phyloP scores from a whole-genome alignment of 2,797 vertebrate species.

The Leuciscus waleckii region DNA sequence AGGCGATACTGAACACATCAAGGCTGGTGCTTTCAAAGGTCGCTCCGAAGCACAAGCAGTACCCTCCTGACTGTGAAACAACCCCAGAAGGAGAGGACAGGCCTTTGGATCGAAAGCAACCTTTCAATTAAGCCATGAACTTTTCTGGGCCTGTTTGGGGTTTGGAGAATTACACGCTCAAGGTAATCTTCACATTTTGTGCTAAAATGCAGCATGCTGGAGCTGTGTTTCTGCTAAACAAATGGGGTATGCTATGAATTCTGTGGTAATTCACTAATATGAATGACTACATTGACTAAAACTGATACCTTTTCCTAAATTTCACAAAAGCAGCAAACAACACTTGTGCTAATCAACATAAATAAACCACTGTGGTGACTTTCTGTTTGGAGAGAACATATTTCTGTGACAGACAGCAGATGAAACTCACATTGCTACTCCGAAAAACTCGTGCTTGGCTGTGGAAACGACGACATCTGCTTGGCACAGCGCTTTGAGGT shows the following conservation, averaged over 20 bases:
- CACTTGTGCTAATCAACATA: neutral
- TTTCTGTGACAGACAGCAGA: slow-evolving; percentile 58
- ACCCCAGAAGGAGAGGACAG: slow-evolving; percentile 1
- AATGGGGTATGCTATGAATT: neutral
- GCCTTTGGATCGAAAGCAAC: slow-evolving; percentile 30
- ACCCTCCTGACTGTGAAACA: slow-evolving; percentile 18
- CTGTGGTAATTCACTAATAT: neutral
- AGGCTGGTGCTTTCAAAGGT: slow-evolving; percentile 49
- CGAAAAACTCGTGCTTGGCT: slow-evolving; percentile 96
- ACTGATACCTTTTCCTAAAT: neutral
- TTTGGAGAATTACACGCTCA: slow-evolving; percentile 5
- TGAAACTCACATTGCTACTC: slow-evolving; percentile 94
- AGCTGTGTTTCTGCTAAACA: slow-evolving; percentile 4
- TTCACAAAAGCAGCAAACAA: slow-evolving; percentile 3
- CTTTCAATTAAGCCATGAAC: slow-evolving; percentile 26
- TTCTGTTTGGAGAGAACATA: slow-evolving; percentile 40
- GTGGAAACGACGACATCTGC: slow-evolving; percentile 97
- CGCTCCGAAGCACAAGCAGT: neutral
- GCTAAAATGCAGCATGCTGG: neutral
- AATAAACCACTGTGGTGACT: slow-evolving; percentile 25
- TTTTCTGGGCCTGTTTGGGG: neutral
- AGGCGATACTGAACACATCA: slow-evolving; percentile 43
- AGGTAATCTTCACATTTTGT: neutral
- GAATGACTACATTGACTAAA: neutral
- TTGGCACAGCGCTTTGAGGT: slow-evolving; percentile 84